Percentiles rank a stretch among this genome's conserved stretches.
phyloP scores from a whole-genome alignment of 2,113 vertebrate species.

The Rhegmatorhina hoffmannsi region DNA sequence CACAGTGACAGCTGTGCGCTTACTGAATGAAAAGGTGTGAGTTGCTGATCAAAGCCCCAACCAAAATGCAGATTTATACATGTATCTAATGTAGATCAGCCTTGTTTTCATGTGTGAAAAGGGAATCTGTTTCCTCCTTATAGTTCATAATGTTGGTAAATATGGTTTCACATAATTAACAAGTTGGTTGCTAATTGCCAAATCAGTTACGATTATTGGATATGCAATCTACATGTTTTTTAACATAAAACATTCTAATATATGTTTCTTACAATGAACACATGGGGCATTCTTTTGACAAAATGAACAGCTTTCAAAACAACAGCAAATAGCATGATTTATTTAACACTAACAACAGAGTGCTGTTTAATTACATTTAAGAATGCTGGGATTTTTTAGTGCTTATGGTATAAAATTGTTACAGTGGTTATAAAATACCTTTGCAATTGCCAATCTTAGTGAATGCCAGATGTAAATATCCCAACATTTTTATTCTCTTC shows the following conservation, averaged over 20 bases:
- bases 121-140: background rate
- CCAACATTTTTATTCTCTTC: background rate
- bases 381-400: background rate
- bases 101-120: background rate
- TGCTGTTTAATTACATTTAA: background rate
- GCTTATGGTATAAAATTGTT: background rate
- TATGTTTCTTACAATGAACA: background rate
- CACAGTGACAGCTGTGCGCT: fast-evolving
- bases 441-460: background rate
- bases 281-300: background rate
- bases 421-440: background rate
- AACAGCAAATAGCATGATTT: background rate
- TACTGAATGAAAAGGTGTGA: background rate
- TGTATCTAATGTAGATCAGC: background rate
- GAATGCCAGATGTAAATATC: background rate
- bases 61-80: background rate
- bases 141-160: background rate
- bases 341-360: background rate
- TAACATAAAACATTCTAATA: slow-evolving; percentile 3
- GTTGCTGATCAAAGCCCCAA: background rate
- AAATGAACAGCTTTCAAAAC: background rate
- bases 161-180: slow-evolving; percentile 10
- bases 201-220: slow-evolving; percentile 48
- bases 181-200: slow-evolving; percentile 35
- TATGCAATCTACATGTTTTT: background rate